Conservation (phyloP, 2,888 invertebrate species). For the Drosophila fungiperda region DNA sequence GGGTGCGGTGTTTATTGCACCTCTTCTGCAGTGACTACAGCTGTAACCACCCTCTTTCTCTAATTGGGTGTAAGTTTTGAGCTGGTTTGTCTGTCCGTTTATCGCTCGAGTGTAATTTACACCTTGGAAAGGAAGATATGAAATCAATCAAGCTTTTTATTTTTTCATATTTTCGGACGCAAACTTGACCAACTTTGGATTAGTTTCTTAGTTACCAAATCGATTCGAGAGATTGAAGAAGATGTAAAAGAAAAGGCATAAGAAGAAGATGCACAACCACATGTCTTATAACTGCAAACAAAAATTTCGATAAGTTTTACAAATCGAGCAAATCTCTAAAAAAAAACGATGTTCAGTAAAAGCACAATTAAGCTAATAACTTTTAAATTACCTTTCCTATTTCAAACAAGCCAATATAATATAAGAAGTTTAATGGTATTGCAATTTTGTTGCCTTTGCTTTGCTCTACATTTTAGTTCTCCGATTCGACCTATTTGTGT, state of each 20-base stretch:
- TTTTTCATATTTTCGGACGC: conserved; percentile 5
- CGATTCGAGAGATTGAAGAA: conserved; percentile 20
- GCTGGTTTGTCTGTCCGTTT: conserved; percentile 1
- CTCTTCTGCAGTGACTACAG: conserved; percentile 49
- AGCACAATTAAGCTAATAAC: conserved; percentile 15
- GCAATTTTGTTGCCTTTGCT: background rate
- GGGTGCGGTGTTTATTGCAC: conserved; percentile 63
- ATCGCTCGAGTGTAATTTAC: conserved; percentile 3
- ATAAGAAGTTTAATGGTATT: background rate
- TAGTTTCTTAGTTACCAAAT: conserved; percentile 8
- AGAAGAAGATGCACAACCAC: background rate
- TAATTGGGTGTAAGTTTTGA: conserved; percentile 6
- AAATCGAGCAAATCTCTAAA: conserved; percentile 12
- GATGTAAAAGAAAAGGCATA: background rate
- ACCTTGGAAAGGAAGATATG: conserved; percentile 20
- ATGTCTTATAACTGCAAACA: background rate
- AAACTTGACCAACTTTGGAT: conserved; percentile 10
- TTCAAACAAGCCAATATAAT: background rate
- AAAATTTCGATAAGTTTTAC: conserved; percentile 19
- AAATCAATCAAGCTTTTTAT: conserved; percentile 50
- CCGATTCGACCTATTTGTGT: conserved; percentile 35
- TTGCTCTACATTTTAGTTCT: conserved; percentile 2
- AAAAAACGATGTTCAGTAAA: background rate
- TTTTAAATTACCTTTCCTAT: background rate
- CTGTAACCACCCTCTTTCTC: background rate